Evolutionary conservation across 1,140 invertebrate genomes (phyloP), one percentile per base, ranked within the genome.

Genomic region (Dendroctonus ponderosae): DNA sequence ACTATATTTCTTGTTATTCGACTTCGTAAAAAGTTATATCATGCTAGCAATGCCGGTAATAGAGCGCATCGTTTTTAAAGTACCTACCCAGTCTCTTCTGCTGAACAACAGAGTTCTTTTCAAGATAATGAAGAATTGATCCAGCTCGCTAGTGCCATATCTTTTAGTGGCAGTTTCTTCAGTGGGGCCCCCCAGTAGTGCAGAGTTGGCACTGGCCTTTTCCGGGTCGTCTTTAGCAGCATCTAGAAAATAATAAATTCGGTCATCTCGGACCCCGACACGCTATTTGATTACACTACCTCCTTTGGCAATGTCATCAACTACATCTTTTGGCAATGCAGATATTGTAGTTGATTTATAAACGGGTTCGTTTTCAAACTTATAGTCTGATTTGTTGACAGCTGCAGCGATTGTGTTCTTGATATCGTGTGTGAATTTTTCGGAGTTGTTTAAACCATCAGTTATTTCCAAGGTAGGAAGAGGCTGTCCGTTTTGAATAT

Each of bases 71-170:
- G 1, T 26, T 26, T 26, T 26, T 26, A 26, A 26, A 26, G 38
- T 42, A 78, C 80, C 81, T 78, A 92, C 90, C 90, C 91, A 93
- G 81, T 93, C 91, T 77, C 91, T 81, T 72, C 87, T 82, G 70
- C 90, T 92, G 82, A 93, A 93, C 2, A 93, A 82, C 42, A 93
- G 72, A 0, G 91, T 89, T 73, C 91, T 80, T 71, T 89, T 91
- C 5, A 92, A 78, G 51, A 92, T 88, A 42, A 92, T 87, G 86
- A 89, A 91, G 78, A 92, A 92, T 79, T 92, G 91, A 50, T 81
- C 84, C 0, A 86, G 81, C 79, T 92, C 90, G 0, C 89, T 89
- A 0, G 85, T 91, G 11, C 90, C 87, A 77, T 93, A 93, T 50
- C 90, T 83, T 41, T 51, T 67, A 49, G 85, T 83, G 7, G 87